Evolutionary conservation across 2,113 vertebrate genomes (phyloP), one percentile per base, ranked within the genome.

Genomic region (Oncorhynchus clarkii): DNA sequence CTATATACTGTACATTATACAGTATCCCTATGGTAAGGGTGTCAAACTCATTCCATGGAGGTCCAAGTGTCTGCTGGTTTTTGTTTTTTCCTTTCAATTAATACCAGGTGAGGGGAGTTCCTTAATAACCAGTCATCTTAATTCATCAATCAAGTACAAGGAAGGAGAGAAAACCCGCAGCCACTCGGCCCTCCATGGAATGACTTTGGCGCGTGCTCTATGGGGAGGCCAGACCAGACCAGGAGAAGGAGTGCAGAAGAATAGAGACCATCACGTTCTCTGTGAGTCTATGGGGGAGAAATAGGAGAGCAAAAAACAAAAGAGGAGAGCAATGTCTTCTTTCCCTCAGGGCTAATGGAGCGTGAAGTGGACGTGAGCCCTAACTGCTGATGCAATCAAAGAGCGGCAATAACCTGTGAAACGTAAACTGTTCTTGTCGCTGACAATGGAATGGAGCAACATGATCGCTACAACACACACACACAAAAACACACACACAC

Each of bases 301-400:
- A 78, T 31, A 29, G 67, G 29, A 68, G 27, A 34, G 65, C 84
- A 74, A 77, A 71, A 70, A 54, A 78, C 70, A 76, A 75, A 51
- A 3, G 67, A 39, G 80, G 76, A 81, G 74, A 76, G 67, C 66
- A 76, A 82, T 78, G 68, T n/a, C 72, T 76, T 79, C 65, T 60
- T 34, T 77, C 67, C 71, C 70, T 57, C 29, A 67, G 22, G 66
- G n/a, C 77, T 88, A 91, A 93, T 89, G 87, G 83, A 85, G 84
- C 76, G 65, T 82, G 85, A 88, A 84, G 85, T 85, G 77, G 85
- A 84, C 83, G 81, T 86, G 85, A 81, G 80, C 79, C 67, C 86
- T 79, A 79, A 90, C 85, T 81, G 89, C 87, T 90, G 88, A 90
- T 88, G 89, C 90, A 91, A 90, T 92, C 90, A 85, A 85, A 86